Evolutionary conservation across 2,888 invertebrate genomes (phyloP).

Genomic region (Scrobipalpa atriplicella): DNA sequence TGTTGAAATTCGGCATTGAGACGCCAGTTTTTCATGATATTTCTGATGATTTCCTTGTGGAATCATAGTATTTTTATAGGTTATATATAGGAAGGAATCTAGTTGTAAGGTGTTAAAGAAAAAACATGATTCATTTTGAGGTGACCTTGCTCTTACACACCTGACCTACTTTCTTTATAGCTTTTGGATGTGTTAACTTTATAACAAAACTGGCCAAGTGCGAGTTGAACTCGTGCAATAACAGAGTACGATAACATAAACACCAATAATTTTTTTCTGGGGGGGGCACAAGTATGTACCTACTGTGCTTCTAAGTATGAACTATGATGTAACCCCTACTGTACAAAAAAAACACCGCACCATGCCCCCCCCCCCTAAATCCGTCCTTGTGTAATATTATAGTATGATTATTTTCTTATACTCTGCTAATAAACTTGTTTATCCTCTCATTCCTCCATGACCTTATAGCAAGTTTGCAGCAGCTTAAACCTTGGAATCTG

Average conservation of each 20-base stretch:
- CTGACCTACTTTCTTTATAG: slow-evolving; percentile 3
- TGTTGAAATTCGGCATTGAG: too few relatives aligned
- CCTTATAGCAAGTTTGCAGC: not conserved
- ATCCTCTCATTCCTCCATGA: not conserved
- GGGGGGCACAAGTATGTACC: too few relatives aligned
- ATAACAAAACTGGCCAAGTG: not conserved
- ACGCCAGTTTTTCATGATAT: too few relatives aligned
- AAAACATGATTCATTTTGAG: not conserved
- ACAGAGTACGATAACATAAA: too few relatives aligned
- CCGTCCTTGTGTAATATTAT: not conserved
- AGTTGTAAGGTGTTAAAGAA: not conserved
- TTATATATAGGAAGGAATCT: not conserved
- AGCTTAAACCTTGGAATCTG: not conserved
- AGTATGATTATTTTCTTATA: not conserved
- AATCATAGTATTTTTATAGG: too few relatives aligned
- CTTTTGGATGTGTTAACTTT: not conserved
- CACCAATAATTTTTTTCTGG: too few relatives aligned
- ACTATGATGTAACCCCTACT: too few relatives aligned
- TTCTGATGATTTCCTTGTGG: too few relatives aligned
- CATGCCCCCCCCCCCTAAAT: too few relatives aligned
- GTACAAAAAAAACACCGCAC: too few relatives aligned
- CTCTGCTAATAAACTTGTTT: not conserved
- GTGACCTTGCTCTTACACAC: not conserved
- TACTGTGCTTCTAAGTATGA: too few relatives aligned
- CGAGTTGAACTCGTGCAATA: too few relatives aligned